A percentile compares a stretch with the other conserved stretches of the same genome.
Evolutionary conservation across 2,113 vertebrate species (phyloP).

Genomic region (Phalacrocorax brasilianus): DNA sequence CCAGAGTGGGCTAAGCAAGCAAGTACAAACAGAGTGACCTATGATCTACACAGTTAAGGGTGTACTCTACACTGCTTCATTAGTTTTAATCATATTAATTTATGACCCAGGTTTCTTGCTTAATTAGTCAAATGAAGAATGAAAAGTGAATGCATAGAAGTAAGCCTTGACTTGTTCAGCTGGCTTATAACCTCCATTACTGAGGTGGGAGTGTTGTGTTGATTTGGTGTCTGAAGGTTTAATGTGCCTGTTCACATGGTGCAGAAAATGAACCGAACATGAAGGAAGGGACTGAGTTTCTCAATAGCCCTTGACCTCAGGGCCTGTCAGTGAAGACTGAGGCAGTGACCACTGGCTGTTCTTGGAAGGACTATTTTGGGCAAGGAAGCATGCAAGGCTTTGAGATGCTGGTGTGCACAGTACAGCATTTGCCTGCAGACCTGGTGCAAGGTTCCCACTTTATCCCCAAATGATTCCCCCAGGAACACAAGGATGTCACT

Average conservation of each 20-base stretch:
- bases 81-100: not conserved
- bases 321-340: not conserved
- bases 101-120: not conserved
- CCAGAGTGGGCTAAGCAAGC: constrained; percentile 56
- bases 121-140: constrained; percentile 4
- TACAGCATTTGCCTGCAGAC: rapidly evolving
- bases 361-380: not conserved
- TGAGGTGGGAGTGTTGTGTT: not conserved
- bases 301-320: not conserved
- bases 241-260: not conserved
- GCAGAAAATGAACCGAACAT: not conserved
- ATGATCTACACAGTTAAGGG: not conserved
- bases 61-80: not conserved
- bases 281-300: not conserved
- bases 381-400: not conserved
- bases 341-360: not conserved
- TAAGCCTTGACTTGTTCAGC: constrained; percentile 11
- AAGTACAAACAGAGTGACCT: constrained; percentile 28
- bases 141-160: not conserved
- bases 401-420: not conserved
- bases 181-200: not conserved
- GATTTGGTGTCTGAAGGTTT: not conserved
- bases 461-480: not conserved
- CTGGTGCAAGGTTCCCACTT: not conserved
- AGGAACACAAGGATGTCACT: not conserved